These are phyloP conservation scores for Matsumurasca onukii DNA, from an alignment of 1,140 invertebrate species.

Conservation along the genomic window DNA sequence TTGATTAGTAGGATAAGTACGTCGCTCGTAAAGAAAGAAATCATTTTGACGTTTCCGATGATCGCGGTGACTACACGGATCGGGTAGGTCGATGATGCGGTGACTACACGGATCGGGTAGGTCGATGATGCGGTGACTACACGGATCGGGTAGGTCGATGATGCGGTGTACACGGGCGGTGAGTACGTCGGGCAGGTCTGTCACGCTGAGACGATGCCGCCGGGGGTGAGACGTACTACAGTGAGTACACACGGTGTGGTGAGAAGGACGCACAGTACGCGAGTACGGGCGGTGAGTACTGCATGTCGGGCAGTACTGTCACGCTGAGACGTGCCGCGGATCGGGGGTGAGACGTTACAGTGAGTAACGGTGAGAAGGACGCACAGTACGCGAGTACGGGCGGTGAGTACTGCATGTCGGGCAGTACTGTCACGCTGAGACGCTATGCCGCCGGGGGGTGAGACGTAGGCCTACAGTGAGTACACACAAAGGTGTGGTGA, in stretches of 20 bases:
- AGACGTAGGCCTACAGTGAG: not conserved
- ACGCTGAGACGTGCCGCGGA: not conserved
- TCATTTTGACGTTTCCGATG: no score
- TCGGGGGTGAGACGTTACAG: not conserved
- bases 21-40: no score
- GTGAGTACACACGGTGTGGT: not conserved
- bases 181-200: not conserved
- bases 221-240: not conserved
- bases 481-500: not conserved
- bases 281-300: not conserved
- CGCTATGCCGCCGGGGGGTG: not conserved
- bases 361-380: not conserved
- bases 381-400: no score
- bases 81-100: no score
- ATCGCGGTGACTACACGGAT: no score
- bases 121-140: no score
- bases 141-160: no score
- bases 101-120: no score
- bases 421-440: not conserved
- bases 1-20: no score
- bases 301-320: not conserved
- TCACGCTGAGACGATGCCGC: not conserved
- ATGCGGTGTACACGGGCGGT: no score
- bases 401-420: not conserved
- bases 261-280: not conserved